phyloP scores from a whole-genome alignment of 2,888 invertebrate species.

The Chrysodeixis includens region DNA sequence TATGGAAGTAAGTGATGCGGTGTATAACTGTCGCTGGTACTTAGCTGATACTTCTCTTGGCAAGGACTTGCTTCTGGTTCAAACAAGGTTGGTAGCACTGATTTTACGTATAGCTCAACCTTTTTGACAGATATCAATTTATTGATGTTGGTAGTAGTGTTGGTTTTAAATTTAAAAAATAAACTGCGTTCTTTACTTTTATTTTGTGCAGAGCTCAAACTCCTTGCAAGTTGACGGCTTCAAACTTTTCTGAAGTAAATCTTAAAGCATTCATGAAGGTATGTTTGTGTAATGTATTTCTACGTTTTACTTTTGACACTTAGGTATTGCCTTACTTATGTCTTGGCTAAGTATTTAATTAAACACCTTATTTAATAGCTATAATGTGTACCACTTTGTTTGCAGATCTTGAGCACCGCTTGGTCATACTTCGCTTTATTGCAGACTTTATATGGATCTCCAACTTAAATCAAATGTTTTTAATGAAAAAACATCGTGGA shows the following conservation, averaged over 20 bases:
- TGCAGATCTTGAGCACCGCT: constrained; percentile 70
- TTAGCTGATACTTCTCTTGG: constrained; percentile 56
- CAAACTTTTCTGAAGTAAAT: constrained; percentile 73
- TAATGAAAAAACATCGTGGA: background rate
- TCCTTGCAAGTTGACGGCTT: constrained; percentile 74
- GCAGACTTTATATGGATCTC: constrained; percentile 62
- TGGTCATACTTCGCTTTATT: constrained; percentile 73
- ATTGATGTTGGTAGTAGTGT: too few relatives aligned
- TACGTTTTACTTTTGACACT: too few relatives aligned
- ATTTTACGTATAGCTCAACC: too few relatives aligned
- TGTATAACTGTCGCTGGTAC: constrained; percentile 74
- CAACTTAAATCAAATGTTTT: constrained; percentile 9
- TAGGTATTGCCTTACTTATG: too few relatives aligned
- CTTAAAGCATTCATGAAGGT: constrained; percentile 69
- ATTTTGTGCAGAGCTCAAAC: constrained; percentile 67
- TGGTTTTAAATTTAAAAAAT: too few relatives aligned
- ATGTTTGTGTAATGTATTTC: too few relatives aligned
- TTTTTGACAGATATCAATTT: background rate
- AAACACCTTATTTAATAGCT: too few relatives aligned
- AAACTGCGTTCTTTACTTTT: constrained; percentile 22
- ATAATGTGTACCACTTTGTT: constrained; percentile 26
- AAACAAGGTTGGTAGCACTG: too few relatives aligned
- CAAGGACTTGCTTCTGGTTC: constrained; percentile 67
- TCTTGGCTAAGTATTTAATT: too few relatives aligned
- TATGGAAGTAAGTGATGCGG: constrained; percentile 65